These are phyloP conservation scores for Scytalopus superciliaris DNA, from an alignment of 2,113 vertebrate genomes.

Conservation along the genomic window DNA sequence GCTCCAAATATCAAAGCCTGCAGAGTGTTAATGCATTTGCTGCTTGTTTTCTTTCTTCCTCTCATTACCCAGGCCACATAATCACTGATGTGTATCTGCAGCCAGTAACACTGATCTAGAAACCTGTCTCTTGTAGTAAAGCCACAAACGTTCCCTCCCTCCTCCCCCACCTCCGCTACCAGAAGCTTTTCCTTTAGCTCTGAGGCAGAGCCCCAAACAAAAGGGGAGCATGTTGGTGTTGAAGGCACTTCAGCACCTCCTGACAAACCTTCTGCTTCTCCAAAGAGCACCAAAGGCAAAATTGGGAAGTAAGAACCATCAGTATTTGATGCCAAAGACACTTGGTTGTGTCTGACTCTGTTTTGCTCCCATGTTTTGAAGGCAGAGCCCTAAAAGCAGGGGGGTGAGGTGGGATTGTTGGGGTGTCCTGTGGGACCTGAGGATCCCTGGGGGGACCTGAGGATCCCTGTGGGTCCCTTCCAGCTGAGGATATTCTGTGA, in stretches of 20 bases:
- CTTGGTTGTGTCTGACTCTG: not conserved
- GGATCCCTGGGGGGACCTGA: no score
- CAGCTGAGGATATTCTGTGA: not conserved
- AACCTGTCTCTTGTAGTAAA: conserved; percentile 12
- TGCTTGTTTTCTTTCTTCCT: conserved; percentile 12
- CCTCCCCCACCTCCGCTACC: not conserved
- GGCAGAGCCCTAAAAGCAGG: not conserved
- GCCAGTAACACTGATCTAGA: conserved; percentile 14
- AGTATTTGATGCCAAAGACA: not conserved
- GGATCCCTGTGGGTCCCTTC: not conserved
- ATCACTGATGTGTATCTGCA: conserved; percentile 40
- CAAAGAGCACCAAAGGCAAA: not conserved
- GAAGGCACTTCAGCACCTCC: not conserved
- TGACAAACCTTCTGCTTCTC: not conserved
- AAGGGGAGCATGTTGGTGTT: not conserved
- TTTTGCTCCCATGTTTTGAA: not conserved
- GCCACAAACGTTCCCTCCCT: conserved; percentile 46
- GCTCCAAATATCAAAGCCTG: not conserved
- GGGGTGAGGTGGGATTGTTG: not conserved
- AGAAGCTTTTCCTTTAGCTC: not conserved
- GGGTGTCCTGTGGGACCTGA: not conserved
- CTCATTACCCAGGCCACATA: conserved; percentile 1
- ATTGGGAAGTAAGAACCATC: not conserved
- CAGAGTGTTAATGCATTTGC: not conserved
- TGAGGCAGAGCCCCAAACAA: not conserved